phyloP scores from a whole-genome alignment of 2,113 vertebrate species.

The Lampris megalopsis region DNA sequence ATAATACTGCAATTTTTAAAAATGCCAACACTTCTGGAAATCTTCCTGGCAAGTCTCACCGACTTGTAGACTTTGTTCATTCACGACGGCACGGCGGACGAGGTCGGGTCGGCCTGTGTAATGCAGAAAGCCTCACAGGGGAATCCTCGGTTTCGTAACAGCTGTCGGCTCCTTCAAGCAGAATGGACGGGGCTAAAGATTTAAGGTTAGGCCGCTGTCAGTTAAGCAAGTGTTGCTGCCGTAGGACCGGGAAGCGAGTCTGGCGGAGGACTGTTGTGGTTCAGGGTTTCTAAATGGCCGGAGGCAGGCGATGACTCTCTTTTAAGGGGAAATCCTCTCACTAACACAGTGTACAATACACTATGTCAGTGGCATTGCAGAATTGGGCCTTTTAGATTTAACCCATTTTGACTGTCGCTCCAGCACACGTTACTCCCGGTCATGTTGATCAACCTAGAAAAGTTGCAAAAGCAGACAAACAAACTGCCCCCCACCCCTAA shows the following conservation, averaged over 20 bases:
- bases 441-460: too few species aligned
- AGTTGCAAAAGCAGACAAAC: too few species aligned
- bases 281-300: slow-evolving; percentile 14
- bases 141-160: slow-evolving; percentile 32
- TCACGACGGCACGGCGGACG: neutral
- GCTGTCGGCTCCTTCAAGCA: slow-evolving; percentile 38
- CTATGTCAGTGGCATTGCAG: too few species aligned
- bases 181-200: slow-evolving; percentile 31
- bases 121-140: slow-evolving; percentile 19
- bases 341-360: too few species aligned
- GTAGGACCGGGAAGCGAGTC: slow-evolving; percentile 29
- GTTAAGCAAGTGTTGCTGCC: slow-evolving; percentile 42
- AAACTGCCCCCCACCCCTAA: too few species aligned
- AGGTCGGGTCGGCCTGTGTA: slow-evolving; percentile 23
- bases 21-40: too few species aligned
- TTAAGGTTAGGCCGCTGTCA: slow-evolving; percentile 24
- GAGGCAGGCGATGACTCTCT: slow-evolving; percentile 13
- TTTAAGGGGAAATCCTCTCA: too few species aligned
- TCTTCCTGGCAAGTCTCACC: too few species aligned
- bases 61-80: slow-evolving; percentile 23
- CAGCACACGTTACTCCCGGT: too few species aligned
- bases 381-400: too few species aligned
- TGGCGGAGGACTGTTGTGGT: slow-evolving; percentile 15
- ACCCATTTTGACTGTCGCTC: too few species aligned
- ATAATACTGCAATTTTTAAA: too few species aligned